phyloP scores from a whole-genome alignment of 2,113 vertebrate genomes.

The Xenopus borealis region DNA sequence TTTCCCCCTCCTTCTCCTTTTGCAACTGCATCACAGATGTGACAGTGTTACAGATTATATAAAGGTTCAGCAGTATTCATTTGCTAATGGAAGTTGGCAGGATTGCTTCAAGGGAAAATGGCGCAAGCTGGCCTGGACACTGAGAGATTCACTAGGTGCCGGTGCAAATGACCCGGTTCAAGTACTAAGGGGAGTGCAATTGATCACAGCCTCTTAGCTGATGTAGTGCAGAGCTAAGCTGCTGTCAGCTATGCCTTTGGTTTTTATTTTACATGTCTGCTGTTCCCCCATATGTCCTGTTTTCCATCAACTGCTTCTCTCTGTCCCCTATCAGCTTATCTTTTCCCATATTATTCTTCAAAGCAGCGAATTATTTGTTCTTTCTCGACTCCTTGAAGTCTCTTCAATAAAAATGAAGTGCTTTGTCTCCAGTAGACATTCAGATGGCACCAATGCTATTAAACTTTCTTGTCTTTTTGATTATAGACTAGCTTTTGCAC shows the following conservation, averaged over 20 bases:
- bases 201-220: slow-evolving; percentile 8
- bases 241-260: slow-evolving; percentile 6
- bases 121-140: background rate
- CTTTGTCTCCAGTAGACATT: too few species aligned
- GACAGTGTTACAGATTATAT: background rate
- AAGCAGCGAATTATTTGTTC: too few species aligned
- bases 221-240: slow-evolving; percentile 3
- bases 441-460: too few species aligned
- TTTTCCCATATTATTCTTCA: background rate
- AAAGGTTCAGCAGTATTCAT: background rate
- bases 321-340: background rate
- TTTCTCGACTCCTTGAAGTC: too few species aligned
- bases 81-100: background rate
- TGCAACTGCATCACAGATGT: slow-evolving; percentile 12
- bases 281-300: slow-evolving; percentile 32
- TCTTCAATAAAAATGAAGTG: too few species aligned
- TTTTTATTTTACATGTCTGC: slow-evolving; percentile 18
- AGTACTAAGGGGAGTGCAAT: background rate
- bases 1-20: background rate
- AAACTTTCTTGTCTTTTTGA: too few species aligned
- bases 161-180: background rate
- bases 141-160: too few species aligned
- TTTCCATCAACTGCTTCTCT: slow-evolving; percentile 15
- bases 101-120: too few species aligned
- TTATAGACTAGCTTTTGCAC: too few species aligned